These are phyloP conservation scores for Luscinia megarhynchos DNA, from an alignment of 2,797 vertebrate genomes.

Conservation along the genomic window DNA sequence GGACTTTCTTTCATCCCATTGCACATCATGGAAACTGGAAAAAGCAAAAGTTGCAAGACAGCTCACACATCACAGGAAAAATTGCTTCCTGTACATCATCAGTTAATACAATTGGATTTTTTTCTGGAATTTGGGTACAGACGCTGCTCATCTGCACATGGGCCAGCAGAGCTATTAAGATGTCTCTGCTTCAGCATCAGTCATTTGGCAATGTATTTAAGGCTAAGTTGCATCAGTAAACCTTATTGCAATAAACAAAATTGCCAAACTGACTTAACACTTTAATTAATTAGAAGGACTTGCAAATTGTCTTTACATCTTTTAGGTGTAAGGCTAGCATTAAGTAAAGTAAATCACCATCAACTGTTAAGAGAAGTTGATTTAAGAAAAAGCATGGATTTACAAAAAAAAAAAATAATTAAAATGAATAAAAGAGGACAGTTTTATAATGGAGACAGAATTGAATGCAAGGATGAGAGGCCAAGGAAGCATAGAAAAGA, in stretches of 20 bases:
- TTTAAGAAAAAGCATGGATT: background rate
- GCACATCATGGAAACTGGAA: background rate
- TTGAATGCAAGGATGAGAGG: background rate
- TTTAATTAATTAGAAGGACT: background rate
- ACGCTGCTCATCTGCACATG: background rate
- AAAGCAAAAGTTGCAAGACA: background rate
- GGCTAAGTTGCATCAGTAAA: background rate
- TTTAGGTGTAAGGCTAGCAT: background rate
- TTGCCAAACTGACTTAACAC: background rate
- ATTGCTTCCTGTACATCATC: background rate
- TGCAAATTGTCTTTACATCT: background rate
- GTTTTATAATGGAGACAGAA: background rate
- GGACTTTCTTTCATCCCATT: background rate
- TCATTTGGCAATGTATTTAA: background rate
- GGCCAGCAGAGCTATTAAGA: slow-evolving; percentile 24
- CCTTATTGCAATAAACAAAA: background rate
- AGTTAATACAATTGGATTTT: background rate
- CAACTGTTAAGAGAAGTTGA: background rate
- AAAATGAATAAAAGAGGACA: background rate
- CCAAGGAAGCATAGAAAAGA: background rate
- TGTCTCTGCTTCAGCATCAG: background rate
- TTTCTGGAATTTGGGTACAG: background rate
- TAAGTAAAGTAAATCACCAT: background rate
- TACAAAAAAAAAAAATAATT: background rate
- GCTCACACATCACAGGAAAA: background rate